Base-by-base conservation (phyloP, 2,113 vertebrate genomes). In the Pseudopipra pipra region DNA sequence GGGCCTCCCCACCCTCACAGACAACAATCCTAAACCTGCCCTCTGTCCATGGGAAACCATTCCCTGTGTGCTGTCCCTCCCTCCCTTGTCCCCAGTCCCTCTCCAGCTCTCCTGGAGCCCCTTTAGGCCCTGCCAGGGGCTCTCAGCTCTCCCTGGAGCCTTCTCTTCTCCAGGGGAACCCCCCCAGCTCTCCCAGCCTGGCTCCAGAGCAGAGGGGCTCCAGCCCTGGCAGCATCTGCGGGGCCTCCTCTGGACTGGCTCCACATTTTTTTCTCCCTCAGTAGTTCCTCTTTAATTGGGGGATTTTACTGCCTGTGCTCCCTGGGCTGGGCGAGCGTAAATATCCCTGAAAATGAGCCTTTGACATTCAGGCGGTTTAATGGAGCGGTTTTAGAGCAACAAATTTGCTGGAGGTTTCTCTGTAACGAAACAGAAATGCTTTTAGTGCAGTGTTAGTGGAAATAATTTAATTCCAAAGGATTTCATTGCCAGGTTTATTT, bases 381-480 rank as follows among this genome's bases (percentile, higher is more conserved):
- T 88, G 66, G 90, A 89, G 73, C 76, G 3, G 73, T 56, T 86
- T 88, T 68, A 78, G 61, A 88, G 83, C 63, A 77, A 56, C 59
- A 56, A 80, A 93, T 92, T 74, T 90, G 76, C 79, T 83, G 92
- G 56, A 90, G 80, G 54, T 89, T 92, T 89, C 52, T 86, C 61
- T 84, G 70, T 66, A 81, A 52, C 31, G 0, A 28, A 91, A 37
- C 84, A 89, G 56, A 82, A 87, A 91, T 58, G 89, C 70, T 92
- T 92, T 93, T 78, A 95, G 73, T 59, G 86, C 33, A 59, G 67
- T 61, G 67, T 85, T 88, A 87, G 82, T 87, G 75, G 92, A 92
- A 96, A 90, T 94, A 89, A 95, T 95, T 95, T 91, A 47, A 88
- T 87, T 91, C 52, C 65, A 43, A 52, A 85, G 94, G 63, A 85